Evolutionary conservation across 1,140 invertebrate genomes (phyloP).

Genomic region (Danaus melanippus): DNA sequence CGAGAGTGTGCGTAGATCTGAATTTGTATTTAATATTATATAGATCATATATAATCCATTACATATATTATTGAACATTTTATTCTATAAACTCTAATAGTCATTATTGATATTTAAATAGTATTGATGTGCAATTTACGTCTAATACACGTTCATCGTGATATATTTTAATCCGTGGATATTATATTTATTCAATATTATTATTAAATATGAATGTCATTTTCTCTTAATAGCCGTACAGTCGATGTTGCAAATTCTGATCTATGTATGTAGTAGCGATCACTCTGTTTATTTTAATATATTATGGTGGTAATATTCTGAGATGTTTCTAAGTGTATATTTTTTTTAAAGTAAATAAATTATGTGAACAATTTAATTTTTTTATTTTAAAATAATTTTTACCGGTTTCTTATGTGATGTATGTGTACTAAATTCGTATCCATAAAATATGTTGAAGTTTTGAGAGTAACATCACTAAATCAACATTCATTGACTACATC

Average conservation of each 20-base stretch:
- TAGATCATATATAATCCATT: too few species aligned
- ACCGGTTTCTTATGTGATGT: too few species aligned
- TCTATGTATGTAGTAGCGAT: conserved; percentile 45
- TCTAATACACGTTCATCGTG: too few species aligned
- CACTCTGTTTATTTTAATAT: conserved; percentile 23
- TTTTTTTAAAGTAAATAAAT: conserved; percentile 45
- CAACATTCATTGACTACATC: too few species aligned
- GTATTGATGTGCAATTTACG: too few species aligned
- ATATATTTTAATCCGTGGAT: too few species aligned
- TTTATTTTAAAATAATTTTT: conserved; percentile 12
- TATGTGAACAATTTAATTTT: conserved; percentile 19
- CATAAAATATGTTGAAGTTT: too few species aligned
- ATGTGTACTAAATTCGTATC: too few species aligned
- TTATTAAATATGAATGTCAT: neutral
- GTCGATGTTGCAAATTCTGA: conserved; percentile 36
- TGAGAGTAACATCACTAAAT: too few species aligned
- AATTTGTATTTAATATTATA: conserved; percentile 32
- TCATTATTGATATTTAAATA: too few species aligned
- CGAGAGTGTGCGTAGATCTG: conserved; percentile 38
- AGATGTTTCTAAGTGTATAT: conserved; percentile 50
- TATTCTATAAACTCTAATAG: too few species aligned
- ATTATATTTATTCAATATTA: neutral
- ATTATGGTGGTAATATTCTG: conserved; percentile 36
- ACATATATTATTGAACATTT: too few species aligned
- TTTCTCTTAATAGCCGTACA: neutral